Conservation (phyloP, 2,888 invertebrate species). For the Sepiola atlantica region DNA sequence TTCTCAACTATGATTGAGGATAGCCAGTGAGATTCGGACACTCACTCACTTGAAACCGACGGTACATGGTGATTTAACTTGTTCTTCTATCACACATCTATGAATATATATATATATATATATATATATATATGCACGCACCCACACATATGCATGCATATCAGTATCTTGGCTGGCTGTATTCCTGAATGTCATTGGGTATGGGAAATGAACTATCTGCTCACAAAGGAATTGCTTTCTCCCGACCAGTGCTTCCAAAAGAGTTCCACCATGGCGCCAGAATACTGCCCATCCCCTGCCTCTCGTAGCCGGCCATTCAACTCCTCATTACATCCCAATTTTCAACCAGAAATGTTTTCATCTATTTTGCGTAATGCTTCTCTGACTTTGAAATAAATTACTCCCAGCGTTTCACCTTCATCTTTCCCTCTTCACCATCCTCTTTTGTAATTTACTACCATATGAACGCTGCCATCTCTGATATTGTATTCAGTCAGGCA, state of each 20-base stretch:
- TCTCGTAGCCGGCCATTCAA: background rate
- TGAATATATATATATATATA: too few species aligned
- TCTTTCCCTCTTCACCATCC: background rate
- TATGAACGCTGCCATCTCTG: background rate
- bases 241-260: background rate
- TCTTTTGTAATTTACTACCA: background rate
- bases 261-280: conserved; percentile 3
- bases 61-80: too few species aligned
- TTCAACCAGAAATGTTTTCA: conserved; percentile 19
- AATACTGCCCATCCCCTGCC: background rate
- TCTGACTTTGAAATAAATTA: conserved; percentile 11
- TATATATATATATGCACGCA: too few species aligned
- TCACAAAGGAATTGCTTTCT: conserved; percentile 12
- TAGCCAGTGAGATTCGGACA: too few species aligned
- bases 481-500: conserved; percentile 13
- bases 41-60: too few species aligned
- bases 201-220: background rate
- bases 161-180: background rate
- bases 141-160: too few species aligned
- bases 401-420: background rate
- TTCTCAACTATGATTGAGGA: too few species aligned
- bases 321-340: conserved; percentile 10
- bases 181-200: conserved; percentile 9
- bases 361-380: conserved; percentile 21
- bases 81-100: too few species aligned